Evolutionary conservation across 2,797 vertebrate genomes (phyloP), one percentile per base, ranked within the genome.

Genomic region (Pseudochaenichthys georgianus): DNA sequence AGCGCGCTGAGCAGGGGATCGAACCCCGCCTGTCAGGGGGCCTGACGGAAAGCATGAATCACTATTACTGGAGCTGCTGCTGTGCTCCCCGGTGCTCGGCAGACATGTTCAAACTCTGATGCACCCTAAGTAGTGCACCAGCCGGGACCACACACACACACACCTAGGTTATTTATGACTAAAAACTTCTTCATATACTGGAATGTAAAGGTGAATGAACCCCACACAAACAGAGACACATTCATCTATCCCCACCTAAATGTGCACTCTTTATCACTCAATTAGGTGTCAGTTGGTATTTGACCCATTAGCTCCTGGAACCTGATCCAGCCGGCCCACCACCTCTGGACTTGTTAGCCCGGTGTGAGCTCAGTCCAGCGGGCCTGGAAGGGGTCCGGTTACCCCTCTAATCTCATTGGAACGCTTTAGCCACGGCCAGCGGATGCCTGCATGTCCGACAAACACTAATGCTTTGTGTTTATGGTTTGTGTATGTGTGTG

Each of bases 401-500:
- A 95, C 96, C 89, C 88, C 85, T 86, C 92, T 98, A 97, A 97
- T 97, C 96, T 96, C 94, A 96, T 97, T 97, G 94, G 84, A 94
- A 73, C 80, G 93, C 95, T 96, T 96, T 96, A 91, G 89, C 91
- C 78, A 68, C 89, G 91, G 95, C 94, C 92, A 94, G 93, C 94
- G 95, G 95, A 96, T 95, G 95, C 95, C 94, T 94, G 94, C 94
- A 95, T 96, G 96, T 96, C 94, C 94, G 94, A 96, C 95, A 96
- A 96, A 96, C 87, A 47, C 90, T 96, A 95, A 95, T 53, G 83
- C 84, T 75, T 75, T 80, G 87, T 75, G 87, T 92, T 87, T 84
- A 80, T 62, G 72, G 70, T 75, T 75, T 79, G 50, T 82, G 73
- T 79, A 53, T 52, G 60, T 64, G 42, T 66, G 71, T 57, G 76